Percentiles rank a stretch among this genome's conserved stretches.
Conservation (phyloP, 2,888 invertebrate species). For the Synergus umbraculus region DNA sequence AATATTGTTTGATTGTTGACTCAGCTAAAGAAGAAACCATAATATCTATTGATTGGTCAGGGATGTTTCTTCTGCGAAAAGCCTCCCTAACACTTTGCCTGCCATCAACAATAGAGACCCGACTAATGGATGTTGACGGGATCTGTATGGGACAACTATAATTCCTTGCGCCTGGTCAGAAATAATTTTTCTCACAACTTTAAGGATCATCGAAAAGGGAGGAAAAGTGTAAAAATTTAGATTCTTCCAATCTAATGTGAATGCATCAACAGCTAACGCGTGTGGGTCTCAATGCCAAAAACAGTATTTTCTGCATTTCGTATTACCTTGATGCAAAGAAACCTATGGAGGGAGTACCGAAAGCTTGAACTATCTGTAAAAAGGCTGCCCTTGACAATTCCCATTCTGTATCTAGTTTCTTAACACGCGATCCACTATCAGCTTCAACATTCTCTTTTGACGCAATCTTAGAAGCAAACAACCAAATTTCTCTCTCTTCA, state of each 20-base stretch:
- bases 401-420: conserved; percentile 47
- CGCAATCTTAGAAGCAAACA: conserved; percentile 48
- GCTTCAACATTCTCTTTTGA: conserved; percentile 48
- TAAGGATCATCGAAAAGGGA: conserved; percentile 49
- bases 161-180: background rate
- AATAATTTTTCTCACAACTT: conserved; percentile 49
- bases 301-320: conserved; percentile 50
- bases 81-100: no score
- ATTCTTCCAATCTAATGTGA: conserved; percentile 50
- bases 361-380: conserved; percentile 43
- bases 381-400: conserved; percentile 42
- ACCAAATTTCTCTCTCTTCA: conserved; percentile 45
- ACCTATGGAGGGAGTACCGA: background rate
- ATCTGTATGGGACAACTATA: no score
- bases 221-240: conserved; percentile 54
- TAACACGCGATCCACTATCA: conserved; percentile 44
- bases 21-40: no score
- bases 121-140: no score
- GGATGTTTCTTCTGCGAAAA: no score
- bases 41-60: no score
- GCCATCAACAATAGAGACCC: no score
- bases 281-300: conserved; percentile 37
- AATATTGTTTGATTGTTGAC: no score
- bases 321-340: conserved; percentile 52
- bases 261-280: conserved; percentile 47